Percentiles rank a stretch among this genome's conserved stretches.
These are phyloP conservation scores for Urosaurus nigricauda DNA, from an alignment of 2,797 vertebrate genomes.

Conservation along the genomic window DNA sequence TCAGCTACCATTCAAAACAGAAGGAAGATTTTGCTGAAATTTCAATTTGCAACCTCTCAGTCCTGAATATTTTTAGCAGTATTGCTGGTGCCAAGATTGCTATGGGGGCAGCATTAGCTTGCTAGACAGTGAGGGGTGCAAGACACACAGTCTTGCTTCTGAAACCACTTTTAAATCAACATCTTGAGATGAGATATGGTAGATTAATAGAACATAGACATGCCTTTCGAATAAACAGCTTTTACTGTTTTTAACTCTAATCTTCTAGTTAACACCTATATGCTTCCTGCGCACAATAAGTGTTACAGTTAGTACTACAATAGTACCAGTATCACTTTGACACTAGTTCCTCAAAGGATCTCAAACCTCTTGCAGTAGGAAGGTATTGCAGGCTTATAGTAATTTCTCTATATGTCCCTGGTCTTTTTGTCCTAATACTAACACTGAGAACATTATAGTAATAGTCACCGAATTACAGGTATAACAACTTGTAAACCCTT, in stretches of 20 bases:
- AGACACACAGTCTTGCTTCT: conserved; percentile 2
- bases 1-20: not conserved
- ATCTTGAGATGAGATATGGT: not conserved
- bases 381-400: not conserved
- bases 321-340: not conserved
- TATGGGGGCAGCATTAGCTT: not conserved
- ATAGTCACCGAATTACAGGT: not conserved
- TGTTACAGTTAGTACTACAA: not conserved
- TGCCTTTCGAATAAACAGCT: not conserved
- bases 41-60: not conserved
- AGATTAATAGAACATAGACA: not conserved
- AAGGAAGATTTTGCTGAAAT: not conserved
- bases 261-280: not conserved
- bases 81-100: not conserved
- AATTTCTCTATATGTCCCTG: not conserved
- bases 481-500: not conserved
- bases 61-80: not conserved
- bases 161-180: conserved; percentile 4
- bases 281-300: not conserved
- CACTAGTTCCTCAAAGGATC: not conserved
- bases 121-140: conserved; percentile 6
- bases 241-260: not conserved
- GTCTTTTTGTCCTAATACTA: not conserved
- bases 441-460: not conserved
- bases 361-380: not conserved